Percentiles rank a stretch among this genome's conserved stretches.
Evolutionary conservation across 1,140 invertebrate genomes (phyloP).

Genomic region (Thereuonema tuberculata): DNA sequence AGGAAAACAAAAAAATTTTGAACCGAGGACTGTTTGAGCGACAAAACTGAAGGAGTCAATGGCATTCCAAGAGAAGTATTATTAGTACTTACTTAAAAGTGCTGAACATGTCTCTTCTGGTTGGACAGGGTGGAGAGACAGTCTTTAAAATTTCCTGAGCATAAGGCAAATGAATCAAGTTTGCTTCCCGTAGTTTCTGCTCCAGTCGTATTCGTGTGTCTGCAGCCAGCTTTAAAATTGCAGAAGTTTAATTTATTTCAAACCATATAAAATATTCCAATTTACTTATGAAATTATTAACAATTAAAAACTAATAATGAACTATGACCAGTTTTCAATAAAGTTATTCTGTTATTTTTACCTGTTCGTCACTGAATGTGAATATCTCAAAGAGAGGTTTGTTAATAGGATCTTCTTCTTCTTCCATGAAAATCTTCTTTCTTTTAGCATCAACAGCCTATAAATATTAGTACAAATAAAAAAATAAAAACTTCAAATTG

Average conservation of each 20-base stretch:
- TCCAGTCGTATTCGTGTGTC: background rate
- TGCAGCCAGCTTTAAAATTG: background rate
- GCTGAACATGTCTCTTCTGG: background rate
- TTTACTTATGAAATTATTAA: too few relatives aligned
- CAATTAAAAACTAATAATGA: too few relatives aligned
- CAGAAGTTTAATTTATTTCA: background rate
- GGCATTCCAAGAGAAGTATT: background rate
- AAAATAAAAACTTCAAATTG: background rate
- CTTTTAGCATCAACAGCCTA: background rate
- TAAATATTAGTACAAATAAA: background rate
- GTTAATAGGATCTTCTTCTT: background rate
- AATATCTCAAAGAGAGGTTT: conserved; percentile 1
- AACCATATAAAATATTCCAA: too few relatives aligned
- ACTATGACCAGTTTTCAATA: too few relatives aligned
- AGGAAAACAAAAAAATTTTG: too few relatives aligned
- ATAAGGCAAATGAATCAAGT: background rate
- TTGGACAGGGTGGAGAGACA: background rate
- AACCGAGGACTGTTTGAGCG: too few relatives aligned
- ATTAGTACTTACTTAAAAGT: background rate
- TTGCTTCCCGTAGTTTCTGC: background rate
- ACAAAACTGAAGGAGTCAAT: too few relatives aligned
- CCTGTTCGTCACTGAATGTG: conserved; percentile 1
- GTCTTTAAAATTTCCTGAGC: background rate
- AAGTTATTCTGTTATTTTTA: too few relatives aligned
- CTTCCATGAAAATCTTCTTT: background rate